Evolutionary conservation across 2,797 vertebrate species (phyloP), one percentile per base, ranked within the genome.

Genomic region (Selene dorsalis): DNA sequence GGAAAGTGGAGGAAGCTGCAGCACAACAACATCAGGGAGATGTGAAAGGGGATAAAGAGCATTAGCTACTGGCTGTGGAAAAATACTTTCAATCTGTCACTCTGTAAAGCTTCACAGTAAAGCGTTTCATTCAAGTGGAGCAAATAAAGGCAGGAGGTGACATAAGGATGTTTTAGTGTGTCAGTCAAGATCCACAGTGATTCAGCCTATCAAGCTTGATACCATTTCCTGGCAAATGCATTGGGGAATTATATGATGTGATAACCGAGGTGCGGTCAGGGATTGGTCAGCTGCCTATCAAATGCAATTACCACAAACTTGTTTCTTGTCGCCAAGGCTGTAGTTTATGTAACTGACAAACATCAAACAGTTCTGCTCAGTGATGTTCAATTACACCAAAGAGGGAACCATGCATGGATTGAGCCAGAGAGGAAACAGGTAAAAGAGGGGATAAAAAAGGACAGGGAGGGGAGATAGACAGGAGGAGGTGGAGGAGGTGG

Each of bases 221-320:
- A 52, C 26, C 1, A 79, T 71, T 86, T 88, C 71, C 73, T 75
- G 41, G 39, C 0, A 82, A 79, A 75, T 63, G 38, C 52, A 65
- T 71, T 28, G 60, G 20, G 43, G 52, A n/a, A 26, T 53, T 45
- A 52, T 64, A 56, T 38, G 22, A 69, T 43, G 48, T 12, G 69
- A 88, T 81, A 77, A 80, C 8, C n/a, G 45, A 79, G 52, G 78
- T 61, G 72, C 63, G 76, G 71, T 83, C 69, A 55, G 73, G 26
- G 10, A 45, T 22, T 52, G 58, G 62, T 69, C 79, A 62, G 74
- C 53, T 26, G 24, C 57, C 50, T 7, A 28, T 30, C 38, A 61
- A 69, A 69, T 48, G 28, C 58, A 28, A 66, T 50, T 61, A 66
- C 66, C 53, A 68, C 41, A 57, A 9, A 58, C 58, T 38, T 26